These are phyloP conservation scores for Rhinogobius similis DNA, from an alignment of 2,113 vertebrate genomes.

Conservation along the genomic window DNA sequence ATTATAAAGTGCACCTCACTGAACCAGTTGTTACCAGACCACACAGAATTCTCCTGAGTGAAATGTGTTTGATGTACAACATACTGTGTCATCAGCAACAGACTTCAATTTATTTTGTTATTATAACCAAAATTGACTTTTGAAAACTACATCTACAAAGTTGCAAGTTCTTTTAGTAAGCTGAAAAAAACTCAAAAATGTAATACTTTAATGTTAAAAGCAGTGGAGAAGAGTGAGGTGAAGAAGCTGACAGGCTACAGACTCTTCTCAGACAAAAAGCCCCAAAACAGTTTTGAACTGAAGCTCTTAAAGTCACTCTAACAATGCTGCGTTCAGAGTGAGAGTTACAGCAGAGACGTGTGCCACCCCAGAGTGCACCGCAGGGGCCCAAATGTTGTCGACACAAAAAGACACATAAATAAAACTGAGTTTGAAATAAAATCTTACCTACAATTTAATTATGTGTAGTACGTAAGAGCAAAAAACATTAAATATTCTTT, in stretches of 20 bases:
- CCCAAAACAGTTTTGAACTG: too few species aligned
- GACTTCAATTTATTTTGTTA: not conserved
- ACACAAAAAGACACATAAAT: too few species aligned
- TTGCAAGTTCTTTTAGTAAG: not conserved
- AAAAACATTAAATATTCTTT: too few species aligned
- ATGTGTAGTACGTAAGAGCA: too few species aligned
- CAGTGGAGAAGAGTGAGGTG: not conserved
- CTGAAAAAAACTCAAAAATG: not conserved
- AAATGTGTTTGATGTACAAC: too few species aligned
- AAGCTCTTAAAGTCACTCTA: too few species aligned
- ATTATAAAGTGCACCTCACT: too few species aligned
- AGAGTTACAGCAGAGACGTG: not conserved
- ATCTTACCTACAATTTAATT: not conserved
- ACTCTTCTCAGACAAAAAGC: not conserved
- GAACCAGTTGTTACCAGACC: too few species aligned
- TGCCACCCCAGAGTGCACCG: not conserved
- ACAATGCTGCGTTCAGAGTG: too few species aligned
- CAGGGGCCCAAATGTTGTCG: not conserved
- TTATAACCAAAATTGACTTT: not conserved
- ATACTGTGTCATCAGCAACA: too few species aligned
- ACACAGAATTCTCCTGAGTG: too few species aligned
- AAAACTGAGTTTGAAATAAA: not conserved
- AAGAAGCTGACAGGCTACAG: not conserved
- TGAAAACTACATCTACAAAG: not conserved
- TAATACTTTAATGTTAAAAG: not conserved